Evolutionary conservation across 2,113 vertebrate species (phyloP).

Genomic region (Micromys minutus): DNA sequence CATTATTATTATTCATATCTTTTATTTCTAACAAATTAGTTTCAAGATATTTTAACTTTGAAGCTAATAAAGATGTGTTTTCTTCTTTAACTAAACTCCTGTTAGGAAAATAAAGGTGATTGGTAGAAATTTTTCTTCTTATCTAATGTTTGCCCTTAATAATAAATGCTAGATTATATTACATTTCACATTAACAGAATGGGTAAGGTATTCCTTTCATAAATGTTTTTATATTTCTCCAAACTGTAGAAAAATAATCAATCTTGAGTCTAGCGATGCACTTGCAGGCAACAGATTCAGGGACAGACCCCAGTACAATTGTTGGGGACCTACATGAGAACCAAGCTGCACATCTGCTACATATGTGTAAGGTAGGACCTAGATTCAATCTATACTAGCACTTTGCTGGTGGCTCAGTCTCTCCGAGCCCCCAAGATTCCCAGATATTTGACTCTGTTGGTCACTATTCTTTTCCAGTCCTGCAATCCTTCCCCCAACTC

Average conservation of each 20-base stretch:
- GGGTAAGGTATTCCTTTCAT: neutral
- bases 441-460: no score
- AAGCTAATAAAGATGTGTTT: neutral
- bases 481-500: no score
- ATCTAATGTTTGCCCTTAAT: neutral
- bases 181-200: neutral
- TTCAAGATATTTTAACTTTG: neutral
- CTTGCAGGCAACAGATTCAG: no score
- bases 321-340: no score
- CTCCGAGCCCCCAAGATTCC: no score
- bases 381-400: no score
- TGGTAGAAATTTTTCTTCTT: neutral
- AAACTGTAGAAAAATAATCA: neutral
- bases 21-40: neutral
- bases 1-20: neutral
- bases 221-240: neutral
- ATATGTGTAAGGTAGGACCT: no score
- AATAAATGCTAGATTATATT: neutral
- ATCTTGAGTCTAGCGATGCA: neutral
- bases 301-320: no score
- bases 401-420: no score
- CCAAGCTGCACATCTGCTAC: no score
- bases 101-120: neutral
- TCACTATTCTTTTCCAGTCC: no score
- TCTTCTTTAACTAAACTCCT: neutral